A percentile compares a stretch with the other conserved stretches of the same genome.
phyloP scores from a whole-genome alignment of 2,888 invertebrate species.

The Perizoma flavofasciatum region DNA sequence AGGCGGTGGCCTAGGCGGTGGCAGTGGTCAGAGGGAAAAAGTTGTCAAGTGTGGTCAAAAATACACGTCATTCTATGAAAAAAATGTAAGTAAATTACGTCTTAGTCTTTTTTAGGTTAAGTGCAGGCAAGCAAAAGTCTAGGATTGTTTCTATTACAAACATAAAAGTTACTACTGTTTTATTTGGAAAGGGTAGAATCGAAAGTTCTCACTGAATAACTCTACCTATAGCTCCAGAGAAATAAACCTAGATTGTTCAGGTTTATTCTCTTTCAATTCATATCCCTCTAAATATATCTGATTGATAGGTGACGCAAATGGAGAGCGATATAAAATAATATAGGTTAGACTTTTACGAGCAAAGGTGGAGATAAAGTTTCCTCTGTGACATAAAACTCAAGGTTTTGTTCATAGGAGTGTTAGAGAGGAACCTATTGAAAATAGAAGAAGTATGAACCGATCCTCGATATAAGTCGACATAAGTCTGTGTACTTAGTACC shows the following conservation, averaged over 20 bases:
- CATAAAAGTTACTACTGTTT: too few relatives aligned
- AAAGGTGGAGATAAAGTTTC: conserved; percentile 39
- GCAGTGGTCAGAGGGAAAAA: too few relatives aligned
- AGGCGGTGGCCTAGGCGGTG: too few relatives aligned
- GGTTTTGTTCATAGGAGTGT: conserved; percentile 21
- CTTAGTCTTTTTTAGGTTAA: too few relatives aligned
- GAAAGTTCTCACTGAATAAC: neutral
- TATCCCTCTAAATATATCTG: conserved; percentile 24
- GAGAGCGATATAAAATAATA: conserved; percentile 34
- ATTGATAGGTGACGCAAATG: conserved; percentile 32
- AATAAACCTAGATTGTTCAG: conserved; percentile 6
- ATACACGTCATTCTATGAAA: too few relatives aligned
- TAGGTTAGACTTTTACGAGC: conserved; percentile 36
- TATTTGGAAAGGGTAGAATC: too few relatives aligned
- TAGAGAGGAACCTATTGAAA: neutral
- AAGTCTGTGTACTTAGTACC: too few relatives aligned
- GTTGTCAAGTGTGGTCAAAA: too few relatives aligned
- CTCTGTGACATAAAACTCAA: conserved; percentile 39
- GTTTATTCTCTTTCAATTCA: conserved; percentile 26
- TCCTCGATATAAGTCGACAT: too few relatives aligned
- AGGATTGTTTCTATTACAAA: too few relatives aligned
- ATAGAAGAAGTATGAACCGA: conserved; percentile 4
- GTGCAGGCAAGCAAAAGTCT: too few relatives aligned
- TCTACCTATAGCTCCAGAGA: neutral
- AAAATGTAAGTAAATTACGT: too few relatives aligned